These are phyloP conservation scores for Lithophane ornitopus DNA, from an alignment of 2,888 invertebrate genomes.

Conservation along the genomic window DNA sequence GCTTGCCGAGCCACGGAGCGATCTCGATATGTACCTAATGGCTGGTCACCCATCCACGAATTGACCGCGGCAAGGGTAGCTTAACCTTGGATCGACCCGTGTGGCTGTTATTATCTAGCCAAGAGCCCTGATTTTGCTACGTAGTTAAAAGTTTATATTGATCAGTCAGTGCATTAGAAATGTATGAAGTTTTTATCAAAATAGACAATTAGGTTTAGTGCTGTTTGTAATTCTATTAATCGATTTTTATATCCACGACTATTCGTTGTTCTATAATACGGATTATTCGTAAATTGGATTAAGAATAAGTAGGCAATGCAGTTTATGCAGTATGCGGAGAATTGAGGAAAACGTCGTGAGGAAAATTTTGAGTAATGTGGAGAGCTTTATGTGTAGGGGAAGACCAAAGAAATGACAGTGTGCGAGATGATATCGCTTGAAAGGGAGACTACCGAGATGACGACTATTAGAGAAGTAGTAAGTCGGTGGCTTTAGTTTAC, in stretches of 20 bases:
- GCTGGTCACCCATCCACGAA: not conserved
- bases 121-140: not conserved
- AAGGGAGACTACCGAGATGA: not conserved
- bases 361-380: not conserved
- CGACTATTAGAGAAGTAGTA: not conserved
- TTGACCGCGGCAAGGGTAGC: not conserved
- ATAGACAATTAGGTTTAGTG: not conserved
- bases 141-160: not conserved
- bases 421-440: not conserved
- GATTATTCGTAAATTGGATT: slow-evolving; percentile 7
- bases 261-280: not conserved
- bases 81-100: not conserved
- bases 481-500: too few species aligned
- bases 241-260: slow-evolving; percentile 2
- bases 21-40: not conserved
- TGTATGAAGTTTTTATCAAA: slow-evolving; percentile 4
- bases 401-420: not conserved
- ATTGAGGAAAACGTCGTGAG: not conserved
- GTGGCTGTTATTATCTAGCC: not conserved
- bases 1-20: not conserved
- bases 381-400: not conserved
- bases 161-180: not conserved
- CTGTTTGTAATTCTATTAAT: not conserved
- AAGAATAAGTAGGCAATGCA: not conserved
- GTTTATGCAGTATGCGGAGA: too few species aligned